These are phyloP conservation scores for Rhyacichthys aspro DNA, from an alignment of 2,797 vertebrate species.

Conservation along the genomic window DNA sequence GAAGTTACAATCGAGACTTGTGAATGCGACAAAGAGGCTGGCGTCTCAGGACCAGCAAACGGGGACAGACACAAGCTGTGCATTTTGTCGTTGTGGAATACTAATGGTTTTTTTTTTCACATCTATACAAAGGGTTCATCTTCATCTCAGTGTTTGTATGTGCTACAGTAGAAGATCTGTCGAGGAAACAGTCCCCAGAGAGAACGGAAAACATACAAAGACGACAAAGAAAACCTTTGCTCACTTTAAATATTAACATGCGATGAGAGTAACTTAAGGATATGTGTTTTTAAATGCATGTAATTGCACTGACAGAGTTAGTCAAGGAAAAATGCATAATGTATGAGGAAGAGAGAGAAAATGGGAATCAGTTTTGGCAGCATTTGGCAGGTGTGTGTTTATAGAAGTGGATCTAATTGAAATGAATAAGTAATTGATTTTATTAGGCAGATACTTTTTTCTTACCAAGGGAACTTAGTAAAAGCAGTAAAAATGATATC, in stretches of 20 bases:
- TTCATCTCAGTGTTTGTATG: slow-evolving; percentile 8
- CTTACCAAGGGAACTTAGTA: too few species aligned
- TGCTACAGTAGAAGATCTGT: not conserved
- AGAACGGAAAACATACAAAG: not conserved
- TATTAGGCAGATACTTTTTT: too few species aligned
- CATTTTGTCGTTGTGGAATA: slow-evolving; percentile 22
- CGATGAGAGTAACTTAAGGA: not conserved
- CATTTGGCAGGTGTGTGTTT: not conserved
- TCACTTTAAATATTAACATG: not conserved
- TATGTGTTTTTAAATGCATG: not conserved
- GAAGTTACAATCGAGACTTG: slow-evolving; percentile 44
- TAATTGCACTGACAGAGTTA: slow-evolving; percentile 3
- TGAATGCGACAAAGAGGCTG: slow-evolving; percentile 26
- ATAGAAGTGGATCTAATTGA: not conserved
- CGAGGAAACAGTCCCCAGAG: not conserved
- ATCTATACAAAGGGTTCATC: slow-evolving; percentile 9
- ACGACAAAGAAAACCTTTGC: not conserved
- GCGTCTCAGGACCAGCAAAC: slow-evolving; percentile 23
- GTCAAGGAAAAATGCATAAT: not conserved
- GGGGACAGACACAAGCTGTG: slow-evolving; percentile 6
- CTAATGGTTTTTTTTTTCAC: slow-evolving; percentile 12
- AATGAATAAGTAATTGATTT: not conserved
- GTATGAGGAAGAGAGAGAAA: not conserved
- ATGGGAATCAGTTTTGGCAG: not conserved
- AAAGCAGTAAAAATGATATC: too few species aligned